Evolutionary conservation across 2,113 vertebrate genomes (phyloP).

Genomic region (Podiceps cristatus): DNA sequence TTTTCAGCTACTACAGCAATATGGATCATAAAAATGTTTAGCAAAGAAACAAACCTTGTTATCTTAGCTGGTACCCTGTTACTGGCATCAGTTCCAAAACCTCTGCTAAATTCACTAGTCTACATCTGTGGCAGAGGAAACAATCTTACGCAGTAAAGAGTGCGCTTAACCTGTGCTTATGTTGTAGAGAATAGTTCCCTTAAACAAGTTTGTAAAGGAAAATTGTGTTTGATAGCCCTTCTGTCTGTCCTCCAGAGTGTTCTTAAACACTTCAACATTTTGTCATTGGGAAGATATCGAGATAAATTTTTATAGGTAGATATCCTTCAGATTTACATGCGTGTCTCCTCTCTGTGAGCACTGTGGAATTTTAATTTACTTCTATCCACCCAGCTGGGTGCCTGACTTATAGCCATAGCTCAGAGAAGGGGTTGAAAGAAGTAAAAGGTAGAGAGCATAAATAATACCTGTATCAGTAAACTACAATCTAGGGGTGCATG

Average conservation of each 20-base stretch:
- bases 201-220: neutral
- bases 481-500: neutral
- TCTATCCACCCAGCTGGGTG: neutral
- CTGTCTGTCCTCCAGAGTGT: neutral
- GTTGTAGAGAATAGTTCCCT: neutral
- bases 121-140: neutral
- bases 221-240: neutral
- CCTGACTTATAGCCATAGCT: neutral
- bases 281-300: neutral
- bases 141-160: neutral
- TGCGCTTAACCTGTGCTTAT: neutral
- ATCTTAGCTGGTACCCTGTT: neutral
- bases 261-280: neutral
- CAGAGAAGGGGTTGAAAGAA: neutral
- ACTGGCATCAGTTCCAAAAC: neutral
- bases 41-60: neutral
- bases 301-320: neutral
- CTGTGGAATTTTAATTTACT: slow-evolving; percentile 22
- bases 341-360: neutral
- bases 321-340: neutral
- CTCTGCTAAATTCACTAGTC: neutral
- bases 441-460: neutral
- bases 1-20: neutral
- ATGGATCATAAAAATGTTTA: neutral
- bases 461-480: neutral